Conservation (phyloP, 2,113 vertebrate genomes). For the Rhinogobius similis region DNA sequence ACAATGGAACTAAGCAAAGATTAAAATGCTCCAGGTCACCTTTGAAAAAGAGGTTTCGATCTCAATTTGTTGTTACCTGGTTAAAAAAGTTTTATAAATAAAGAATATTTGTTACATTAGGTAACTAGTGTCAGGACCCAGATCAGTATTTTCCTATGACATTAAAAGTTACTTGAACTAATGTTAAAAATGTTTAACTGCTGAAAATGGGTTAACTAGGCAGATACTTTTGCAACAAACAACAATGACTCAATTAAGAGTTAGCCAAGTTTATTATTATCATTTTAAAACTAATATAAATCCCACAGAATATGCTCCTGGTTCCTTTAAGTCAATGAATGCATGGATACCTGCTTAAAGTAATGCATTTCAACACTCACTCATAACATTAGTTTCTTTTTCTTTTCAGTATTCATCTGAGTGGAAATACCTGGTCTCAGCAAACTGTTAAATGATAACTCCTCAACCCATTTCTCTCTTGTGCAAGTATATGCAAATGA, state of each 20-base stretch:
- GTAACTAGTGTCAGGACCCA: not conserved
- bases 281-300: slow-evolving; percentile 94
- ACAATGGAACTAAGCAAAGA: not conserved
- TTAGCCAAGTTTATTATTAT: slow-evolving; percentile 98
- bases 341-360: slow-evolving; percentile 88
- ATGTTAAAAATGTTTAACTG: not conserved
- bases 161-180: not conserved
- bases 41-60: too few species aligned
- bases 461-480: slow-evolving; percentile 81
- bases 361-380: slow-evolving; percentile 88
- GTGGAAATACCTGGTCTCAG: slow-evolving; percentile 86
- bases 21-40: too few species aligned
- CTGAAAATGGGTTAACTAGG: not conserved
- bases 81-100: too few species aligned
- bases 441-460: slow-evolving; percentile 77
- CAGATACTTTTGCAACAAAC: not conserved
- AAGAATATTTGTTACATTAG: too few species aligned
- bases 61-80: too few species aligned
- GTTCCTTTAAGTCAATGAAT: slow-evolving; percentile 87
- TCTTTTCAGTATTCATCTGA: slow-evolving; percentile 73
- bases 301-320: slow-evolving; percentile 86
- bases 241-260: slow-evolving; percentile 81
- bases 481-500: slow-evolving; percentile 95
- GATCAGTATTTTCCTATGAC: not conserved
- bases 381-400: slow-evolving; percentile 74